Evolutionary conservation across 2,797 vertebrate genomes (phyloP), one percentile per base, ranked within the genome.

Genomic region (Anomalospiza imberbis): DNA sequence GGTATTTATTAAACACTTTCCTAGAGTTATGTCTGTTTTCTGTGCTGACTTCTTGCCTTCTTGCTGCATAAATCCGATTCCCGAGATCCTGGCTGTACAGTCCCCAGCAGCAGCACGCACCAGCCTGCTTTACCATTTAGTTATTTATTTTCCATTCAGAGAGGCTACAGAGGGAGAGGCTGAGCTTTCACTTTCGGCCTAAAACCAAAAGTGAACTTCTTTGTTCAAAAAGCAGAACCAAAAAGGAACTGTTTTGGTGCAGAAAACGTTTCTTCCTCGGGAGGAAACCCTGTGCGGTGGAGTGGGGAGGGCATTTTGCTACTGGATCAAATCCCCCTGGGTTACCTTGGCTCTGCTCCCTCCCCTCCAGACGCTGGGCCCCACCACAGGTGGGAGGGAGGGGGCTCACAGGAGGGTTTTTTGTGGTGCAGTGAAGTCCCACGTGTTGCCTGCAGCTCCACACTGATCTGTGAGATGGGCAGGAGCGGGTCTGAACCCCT

Each of bases 31-130:
- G 48, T 45, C 54, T 80, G 28, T 73, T 88, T 48, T 53, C 50
- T 91, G 25, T 44, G 67, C 45, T 14, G 19, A 20, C 51, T 84
- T 42, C 40, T 58, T 36, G 16, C 61, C 53, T 77, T 82, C 67
- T 62, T 81, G 25, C 85, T 86, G 11, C 28, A 7, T 21, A 48
- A 29, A 75, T 54, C 34, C 0, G 2, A 17, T 45, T 31, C 8
- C 16, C 0, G 2, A 29, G 40, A 31, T 45, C 26, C 58, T 8
- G 0, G 10, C 66, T 51, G 13, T 24, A 2, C 1, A 0, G 29
- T 86, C 53, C 71, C n/a, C 36, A 22, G 40, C 6, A 62, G 60
- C 58, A 54, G 53, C 32, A 38, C 26, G 1, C 24, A 1, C 47
- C 11, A 34, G 42, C 32, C 53, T 38, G 20, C 47, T 57, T 60